Evolutionary conservation across 1,140 invertebrate genomes (phyloP).

Genomic region (Bicyclus anynana): DNA sequence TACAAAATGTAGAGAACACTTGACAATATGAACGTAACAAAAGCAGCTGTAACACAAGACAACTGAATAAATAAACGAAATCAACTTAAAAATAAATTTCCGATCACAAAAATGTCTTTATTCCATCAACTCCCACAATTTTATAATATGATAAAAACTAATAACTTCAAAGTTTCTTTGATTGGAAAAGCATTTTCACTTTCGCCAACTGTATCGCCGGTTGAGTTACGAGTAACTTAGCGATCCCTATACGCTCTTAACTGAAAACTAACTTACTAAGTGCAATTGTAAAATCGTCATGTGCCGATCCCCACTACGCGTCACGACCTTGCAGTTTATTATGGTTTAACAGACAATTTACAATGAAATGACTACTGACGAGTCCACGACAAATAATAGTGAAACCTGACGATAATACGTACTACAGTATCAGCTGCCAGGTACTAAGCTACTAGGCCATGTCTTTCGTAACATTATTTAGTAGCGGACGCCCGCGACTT

Average conservation of each 20-base stretch:
- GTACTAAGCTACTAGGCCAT: slow-evolving; percentile 34
- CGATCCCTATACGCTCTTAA: slow-evolving; percentile 20
- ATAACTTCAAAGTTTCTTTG: too few species aligned
- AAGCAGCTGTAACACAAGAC: not conserved
- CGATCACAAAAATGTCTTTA: not conserved
- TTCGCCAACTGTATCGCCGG: not conserved
- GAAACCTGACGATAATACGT: slow-evolving; percentile 54
- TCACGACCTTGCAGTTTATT: slow-evolving; percentile 68
- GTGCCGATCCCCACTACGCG: slow-evolving; percentile 43
- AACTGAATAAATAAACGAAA: not conserved
- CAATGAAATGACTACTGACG: slow-evolving; percentile 56
- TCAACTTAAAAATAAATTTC: not conserved
- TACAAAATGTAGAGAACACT: not conserved
- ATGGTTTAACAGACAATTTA: slow-evolving; percentile 71
- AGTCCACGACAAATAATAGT: slow-evolving; percentile 57
- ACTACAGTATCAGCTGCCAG: not conserved
- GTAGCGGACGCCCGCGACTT: too few species aligned
- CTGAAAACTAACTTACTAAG: slow-evolving; percentile 59
- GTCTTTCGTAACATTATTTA: slow-evolving; percentile 45
- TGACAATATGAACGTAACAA: not conserved
- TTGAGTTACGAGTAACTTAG: not conserved
- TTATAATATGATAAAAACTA: not conserved
- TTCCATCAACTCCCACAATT: not conserved
- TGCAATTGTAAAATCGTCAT: slow-evolving; percentile 41
- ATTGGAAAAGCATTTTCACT: not conserved